Evolutionary conservation across 2,113 vertebrate species (phyloP), one percentile per base, ranked within the genome.

Genomic region (Mirza zaza): DNA sequence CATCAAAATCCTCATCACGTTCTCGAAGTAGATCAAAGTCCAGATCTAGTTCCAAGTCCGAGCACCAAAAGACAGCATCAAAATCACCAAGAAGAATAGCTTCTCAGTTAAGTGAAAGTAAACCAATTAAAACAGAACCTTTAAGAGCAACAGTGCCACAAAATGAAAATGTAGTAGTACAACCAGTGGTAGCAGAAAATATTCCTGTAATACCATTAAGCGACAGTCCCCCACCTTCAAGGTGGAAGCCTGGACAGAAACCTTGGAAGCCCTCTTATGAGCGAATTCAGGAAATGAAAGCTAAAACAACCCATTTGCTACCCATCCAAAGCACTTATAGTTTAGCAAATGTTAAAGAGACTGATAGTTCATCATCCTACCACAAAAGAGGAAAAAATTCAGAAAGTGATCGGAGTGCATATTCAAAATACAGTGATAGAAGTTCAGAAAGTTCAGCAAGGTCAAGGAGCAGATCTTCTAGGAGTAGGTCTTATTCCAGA

Each of bases 261-360:
- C 99, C 99, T 0, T 99, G 99, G 99, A 99, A 99, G 80, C 99
- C 99, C 0, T 99, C 99, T 0, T 99, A 99, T 0, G 98, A 99
- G 83, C 98, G 99, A 17, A 99, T 99, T 95, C 99, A 99, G 97
- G 99, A 99, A 86, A 99, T 99, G 96, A 99, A 99, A 98, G 98
- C 98, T 55, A 99, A 99, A 96, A 97, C 99, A 15, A 98, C 98
- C 4, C 97, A 98, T 10, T 89, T 98, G 79, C 97, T 98, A 34
- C 96, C 98, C 57, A 75, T 98, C 18, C 98, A 98, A 3, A 93
- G 97, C 8, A 98, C 97, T 77, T 98, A 98, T 48, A 97, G 34
- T 4, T 97, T 97, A 52, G 97, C 97, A 48, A 83, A 90, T 2
- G 1, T 93, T 21, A 97, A 98, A 81, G 98, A 99, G 23, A 89